phyloP scores from a whole-genome alignment of 1,140 invertebrate species.

The Bombus impatiens region DNA sequence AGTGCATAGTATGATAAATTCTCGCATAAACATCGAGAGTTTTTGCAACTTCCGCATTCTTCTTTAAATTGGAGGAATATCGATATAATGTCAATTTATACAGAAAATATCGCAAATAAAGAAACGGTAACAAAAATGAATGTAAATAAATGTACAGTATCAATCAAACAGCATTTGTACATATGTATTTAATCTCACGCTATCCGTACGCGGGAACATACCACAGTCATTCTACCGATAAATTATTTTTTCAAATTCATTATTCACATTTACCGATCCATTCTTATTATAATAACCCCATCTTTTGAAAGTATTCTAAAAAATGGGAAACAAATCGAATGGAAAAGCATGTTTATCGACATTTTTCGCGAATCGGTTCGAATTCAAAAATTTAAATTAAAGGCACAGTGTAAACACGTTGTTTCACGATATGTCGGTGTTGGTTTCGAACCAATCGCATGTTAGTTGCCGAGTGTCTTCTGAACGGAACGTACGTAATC shows the following conservation, averaged over 20 bases:
- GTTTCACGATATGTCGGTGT: neutral
- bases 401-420: neutral
- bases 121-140: neutral
- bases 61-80: neutral
- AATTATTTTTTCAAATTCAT: neutral
- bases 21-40: neutral
- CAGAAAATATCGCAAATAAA: neutral
- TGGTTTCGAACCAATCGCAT: neutral
- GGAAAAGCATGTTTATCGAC: neutral
- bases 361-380: neutral
- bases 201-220: neutral
- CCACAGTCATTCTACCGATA: neutral
- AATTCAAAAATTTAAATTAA: neutral
- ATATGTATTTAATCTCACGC: neutral
- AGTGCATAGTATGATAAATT: neutral
- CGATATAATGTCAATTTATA: neutral
- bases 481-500: neutral
- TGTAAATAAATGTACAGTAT: neutral
- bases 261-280: neutral
- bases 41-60: neutral
- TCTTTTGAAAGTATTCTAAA: neutral
- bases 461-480: constrained; percentile 27
- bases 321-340: neutral
- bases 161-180: neutral
- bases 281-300: too few species aligned